Conservation (phyloP, 1,140 invertebrate genomes). For the Heliconius eleuchia region DNA sequence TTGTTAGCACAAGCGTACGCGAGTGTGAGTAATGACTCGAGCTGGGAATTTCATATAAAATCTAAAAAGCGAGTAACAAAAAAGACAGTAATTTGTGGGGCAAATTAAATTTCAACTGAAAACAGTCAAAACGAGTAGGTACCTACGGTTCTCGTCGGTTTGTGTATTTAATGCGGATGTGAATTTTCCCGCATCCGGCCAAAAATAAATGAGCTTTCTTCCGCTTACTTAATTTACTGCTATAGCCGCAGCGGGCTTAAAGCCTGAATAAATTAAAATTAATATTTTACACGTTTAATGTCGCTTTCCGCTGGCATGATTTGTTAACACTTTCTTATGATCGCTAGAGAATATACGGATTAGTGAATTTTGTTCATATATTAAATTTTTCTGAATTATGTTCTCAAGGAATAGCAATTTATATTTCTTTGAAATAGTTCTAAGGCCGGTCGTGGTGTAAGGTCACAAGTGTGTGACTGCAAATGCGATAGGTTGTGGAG, state of each 20-base stretch:
- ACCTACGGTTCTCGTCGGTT: constrained; percentile 56
- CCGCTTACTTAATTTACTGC: constrained; percentile 79
- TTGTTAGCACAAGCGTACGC: constrained; percentile 7
- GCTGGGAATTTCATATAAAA: constrained; percentile 60
- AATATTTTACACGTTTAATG: constrained; percentile 70
- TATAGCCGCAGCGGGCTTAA: constrained; percentile 55
- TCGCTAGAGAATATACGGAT: constrained; percentile 39
- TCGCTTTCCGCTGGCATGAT: constrained; percentile 55
- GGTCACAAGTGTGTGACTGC: too few relatives aligned
- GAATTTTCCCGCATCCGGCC: constrained; percentile 76
- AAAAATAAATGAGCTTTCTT: constrained; percentile 81
- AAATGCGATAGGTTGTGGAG: too few relatives aligned
- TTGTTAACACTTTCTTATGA: constrained; percentile 51
- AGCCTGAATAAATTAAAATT: constrained; percentile 75
- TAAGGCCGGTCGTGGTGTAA: too few relatives aligned
- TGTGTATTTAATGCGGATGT: constrained; percentile 80
- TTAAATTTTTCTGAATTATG: neutral
- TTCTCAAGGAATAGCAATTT: neutral
- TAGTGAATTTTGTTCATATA: neutral
- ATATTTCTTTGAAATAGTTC: too few relatives aligned
- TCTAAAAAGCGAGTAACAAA: constrained; percentile 74
- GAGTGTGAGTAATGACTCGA: constrained; percentile 52
- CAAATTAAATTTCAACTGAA: constrained; percentile 77
- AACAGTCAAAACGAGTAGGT: constrained; percentile 66
- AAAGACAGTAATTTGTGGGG: constrained; percentile 72